Conservation (phyloP, 2,113 vertebrate species). For the Esox niger region DNA sequence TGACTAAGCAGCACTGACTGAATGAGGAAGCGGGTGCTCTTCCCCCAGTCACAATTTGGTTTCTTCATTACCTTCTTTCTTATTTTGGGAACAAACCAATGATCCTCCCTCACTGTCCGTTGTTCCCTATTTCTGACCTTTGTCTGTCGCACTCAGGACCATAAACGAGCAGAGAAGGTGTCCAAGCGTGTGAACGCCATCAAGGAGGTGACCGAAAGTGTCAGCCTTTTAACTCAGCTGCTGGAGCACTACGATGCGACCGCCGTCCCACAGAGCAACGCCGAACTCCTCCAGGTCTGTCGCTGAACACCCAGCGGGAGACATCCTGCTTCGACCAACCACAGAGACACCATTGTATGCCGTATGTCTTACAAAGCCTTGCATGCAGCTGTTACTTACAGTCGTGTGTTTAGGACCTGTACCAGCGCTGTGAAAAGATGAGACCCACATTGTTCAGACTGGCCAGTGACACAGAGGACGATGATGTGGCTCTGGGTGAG, state of each 20-base stretch:
- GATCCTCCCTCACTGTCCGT: background rate
- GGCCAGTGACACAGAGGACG: constrained; percentile 97
- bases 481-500: constrained; percentile 94
- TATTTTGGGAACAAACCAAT: background rate
- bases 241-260: constrained; percentile 83
- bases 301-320: background rate
- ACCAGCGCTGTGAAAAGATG: constrained; percentile 97
- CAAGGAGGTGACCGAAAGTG: constrained; percentile 94
- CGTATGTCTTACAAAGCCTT: background rate
- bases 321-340: background rate
- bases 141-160: constrained; percentile 72
- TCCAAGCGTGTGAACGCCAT: constrained; percentile 93
- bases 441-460: constrained; percentile 94
- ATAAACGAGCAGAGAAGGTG: constrained; percentile 94
- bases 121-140: background rate
- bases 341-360: background rate
- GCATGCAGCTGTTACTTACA: background rate
- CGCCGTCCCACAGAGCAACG: constrained; percentile 70
- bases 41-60: background rate
- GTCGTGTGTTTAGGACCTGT: constrained; percentile 80
- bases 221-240: constrained; percentile 89
- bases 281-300: constrained; percentile 89
- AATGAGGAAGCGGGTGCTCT: constrained; percentile 19
- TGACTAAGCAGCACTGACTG: too few species aligned
- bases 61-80: background rate